Conservation (phyloP, 23 tunicate genomes). For the Halocynthia aurantium region DNA sequence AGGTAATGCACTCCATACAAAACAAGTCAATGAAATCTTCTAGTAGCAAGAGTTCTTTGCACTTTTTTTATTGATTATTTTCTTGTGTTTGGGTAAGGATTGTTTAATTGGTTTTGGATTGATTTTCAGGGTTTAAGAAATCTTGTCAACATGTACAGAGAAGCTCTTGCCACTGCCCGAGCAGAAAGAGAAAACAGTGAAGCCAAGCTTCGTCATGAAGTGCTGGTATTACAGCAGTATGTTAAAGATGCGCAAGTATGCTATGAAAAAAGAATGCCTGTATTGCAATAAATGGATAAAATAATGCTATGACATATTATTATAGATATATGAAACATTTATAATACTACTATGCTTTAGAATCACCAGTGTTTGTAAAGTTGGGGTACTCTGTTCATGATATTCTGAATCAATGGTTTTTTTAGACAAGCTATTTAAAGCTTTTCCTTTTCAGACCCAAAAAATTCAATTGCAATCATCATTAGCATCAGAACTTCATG, state of each 20-base stretch:
- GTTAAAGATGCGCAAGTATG: conserved; percentile 54
- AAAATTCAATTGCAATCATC: conserved; percentile 47
- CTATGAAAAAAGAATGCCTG: background rate
- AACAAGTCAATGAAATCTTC: no score
- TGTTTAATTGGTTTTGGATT: background rate
- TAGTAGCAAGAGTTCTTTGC: background rate
- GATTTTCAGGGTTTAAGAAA: conserved; percentile 24
- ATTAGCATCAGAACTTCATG: conserved; percentile 42
- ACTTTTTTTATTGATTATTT: background rate
- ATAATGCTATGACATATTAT: background rate
- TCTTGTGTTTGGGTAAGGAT: background rate
- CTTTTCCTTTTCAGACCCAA: conserved; percentile 20
- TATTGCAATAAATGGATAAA: background rate
- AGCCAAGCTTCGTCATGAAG: conserved; percentile 20
- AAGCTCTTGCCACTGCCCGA: conserved; percentile 30
- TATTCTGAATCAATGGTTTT: no score
- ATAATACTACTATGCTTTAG: no score
- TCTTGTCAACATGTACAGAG: conserved; percentile 26
- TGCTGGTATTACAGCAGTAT: conserved; percentile 31
- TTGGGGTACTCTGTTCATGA: no score
- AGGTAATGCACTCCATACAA: background rate
- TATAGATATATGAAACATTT: no score
- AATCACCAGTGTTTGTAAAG: no score
- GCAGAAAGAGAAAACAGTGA: conserved; percentile 40
- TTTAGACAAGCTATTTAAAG: no score